phyloP scores from a whole-genome alignment of 2,797 vertebrate genomes.

The Argentina silus region DNA sequence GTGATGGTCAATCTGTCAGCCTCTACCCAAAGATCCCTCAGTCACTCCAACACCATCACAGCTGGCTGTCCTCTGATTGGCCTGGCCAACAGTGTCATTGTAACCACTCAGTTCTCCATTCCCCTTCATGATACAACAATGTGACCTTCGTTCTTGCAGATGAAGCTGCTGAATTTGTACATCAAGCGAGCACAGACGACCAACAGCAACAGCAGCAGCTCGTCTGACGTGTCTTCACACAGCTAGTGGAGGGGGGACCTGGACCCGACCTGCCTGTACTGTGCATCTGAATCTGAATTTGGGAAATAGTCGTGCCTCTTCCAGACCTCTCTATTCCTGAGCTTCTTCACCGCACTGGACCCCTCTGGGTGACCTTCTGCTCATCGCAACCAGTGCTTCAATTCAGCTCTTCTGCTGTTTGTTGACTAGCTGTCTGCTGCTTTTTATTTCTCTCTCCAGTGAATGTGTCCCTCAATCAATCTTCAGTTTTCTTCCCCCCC shows the following conservation, averaged over 20 bases:
- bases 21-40: neutral
- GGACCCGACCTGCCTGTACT: slow-evolving; percentile 9
- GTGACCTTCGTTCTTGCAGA: slow-evolving; percentile 77
- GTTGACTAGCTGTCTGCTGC: neutral
- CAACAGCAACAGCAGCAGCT: slow-evolving; percentile 99
- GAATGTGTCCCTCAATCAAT: slow-evolving; percentile 67
- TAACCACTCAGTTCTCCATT: neutral
- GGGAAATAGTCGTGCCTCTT: slow-evolving; percentile 70
- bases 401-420: slow-evolving; percentile 15
- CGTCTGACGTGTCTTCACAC: slow-evolving; percentile 96
- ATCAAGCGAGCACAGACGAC: slow-evolving; percentile 98
- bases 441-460: neutral
- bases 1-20: neutral
- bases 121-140: neutral
- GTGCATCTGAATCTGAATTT: slow-evolving; percentile 16
- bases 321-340: slow-evolving; percentile 70
- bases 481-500: slow-evolving; percentile 53
- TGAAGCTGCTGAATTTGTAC: slow-evolving; percentile 98
- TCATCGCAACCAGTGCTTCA: slow-evolving; percentile 49
- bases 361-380: slow-evolving; percentile 69
- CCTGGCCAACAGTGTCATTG: neutral
- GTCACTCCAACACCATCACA: neutral
- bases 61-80: slow-evolving; percentile 8
- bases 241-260: slow-evolving; percentile 80
- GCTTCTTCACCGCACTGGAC: slow-evolving; percentile 64